phyloP scores from a whole-genome alignment of 2,113 vertebrate genomes.

The Erythrocercus mccallii region DNA sequence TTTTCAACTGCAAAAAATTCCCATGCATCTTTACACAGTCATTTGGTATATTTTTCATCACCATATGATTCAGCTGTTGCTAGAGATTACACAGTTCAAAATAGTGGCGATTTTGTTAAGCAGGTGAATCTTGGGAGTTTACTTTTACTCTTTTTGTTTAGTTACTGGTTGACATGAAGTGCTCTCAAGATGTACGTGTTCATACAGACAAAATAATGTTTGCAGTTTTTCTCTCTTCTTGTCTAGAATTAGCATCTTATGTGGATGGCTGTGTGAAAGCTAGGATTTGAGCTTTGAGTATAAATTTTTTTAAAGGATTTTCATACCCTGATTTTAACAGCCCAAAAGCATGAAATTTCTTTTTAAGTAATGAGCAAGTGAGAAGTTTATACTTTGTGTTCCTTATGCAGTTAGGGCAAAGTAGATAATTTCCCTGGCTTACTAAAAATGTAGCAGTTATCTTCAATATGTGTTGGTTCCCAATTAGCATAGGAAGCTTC shows the following conservation, averaged over 20 bases:
- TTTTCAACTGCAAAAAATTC: not conserved
- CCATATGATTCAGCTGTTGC: not conserved
- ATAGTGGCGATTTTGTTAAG: not conserved
- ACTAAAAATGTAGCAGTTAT: not conserved
- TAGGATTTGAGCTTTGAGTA: not conserved
- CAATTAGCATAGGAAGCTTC: not conserved
- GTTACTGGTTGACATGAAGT: not conserved
- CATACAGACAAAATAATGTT: not conserved
- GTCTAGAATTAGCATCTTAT: not conserved
- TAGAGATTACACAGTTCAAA: not conserved
- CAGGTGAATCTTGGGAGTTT: not conserved
- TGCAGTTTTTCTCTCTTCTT: not conserved
- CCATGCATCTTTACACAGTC: not conserved
- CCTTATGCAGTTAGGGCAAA: not conserved
- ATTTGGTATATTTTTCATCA: not conserved
- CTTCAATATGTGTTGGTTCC: not conserved
- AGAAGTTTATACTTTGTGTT: not conserved
- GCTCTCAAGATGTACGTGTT: not conserved
- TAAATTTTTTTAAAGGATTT: not conserved
- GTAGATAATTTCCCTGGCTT: not conserved
- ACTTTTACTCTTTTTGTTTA: not conserved
- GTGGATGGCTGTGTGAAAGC: not conserved
- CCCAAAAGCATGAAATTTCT: not conserved
- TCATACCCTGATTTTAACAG: not conserved
- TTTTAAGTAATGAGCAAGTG: not conserved